Evolutionary conservation across 2,113 vertebrate species (phyloP).

Genomic region (Nothobranchius furzeri): DNA sequence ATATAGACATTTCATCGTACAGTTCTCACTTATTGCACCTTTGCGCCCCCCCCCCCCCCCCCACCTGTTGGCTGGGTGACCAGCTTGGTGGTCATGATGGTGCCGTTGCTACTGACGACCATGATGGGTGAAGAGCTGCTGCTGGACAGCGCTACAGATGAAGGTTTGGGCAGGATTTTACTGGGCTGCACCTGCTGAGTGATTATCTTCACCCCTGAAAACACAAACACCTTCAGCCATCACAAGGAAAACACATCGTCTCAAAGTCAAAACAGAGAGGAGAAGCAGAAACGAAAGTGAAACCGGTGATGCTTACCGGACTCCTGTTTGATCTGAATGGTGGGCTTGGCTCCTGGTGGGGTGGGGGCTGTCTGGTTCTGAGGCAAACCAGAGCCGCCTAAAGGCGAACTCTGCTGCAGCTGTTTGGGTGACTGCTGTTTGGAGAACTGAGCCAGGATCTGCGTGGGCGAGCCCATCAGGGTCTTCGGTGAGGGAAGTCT

Average conservation of each 20-base stretch:
- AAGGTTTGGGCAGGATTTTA: slow-evolving; percentile 98
- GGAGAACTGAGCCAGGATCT: slow-evolving; percentile 94
- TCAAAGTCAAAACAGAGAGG: not conserved
- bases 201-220: slow-evolving; percentile 96
- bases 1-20: too few relatives aligned
- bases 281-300: not conserved
- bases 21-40: too few relatives aligned
- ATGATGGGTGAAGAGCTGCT: slow-evolving; percentile 96
- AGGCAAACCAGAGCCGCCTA: slow-evolving; percentile 66
- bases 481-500: slow-evolving; percentile 94
- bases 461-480: slow-evolving; percentile 86
- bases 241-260: not conserved
- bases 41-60: not conserved
- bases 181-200: slow-evolving; percentile 98
- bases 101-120: slow-evolving; percentile 99
- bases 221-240: not conserved
- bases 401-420: slow-evolving; percentile 74
- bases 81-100: slow-evolving; percentile 98
- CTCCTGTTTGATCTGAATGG: slow-evolving; percentile 99
- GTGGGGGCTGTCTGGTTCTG: slow-evolving; percentile 77
- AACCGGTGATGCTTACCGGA: slow-evolving; percentile 79
- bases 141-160: slow-evolving; percentile 88
- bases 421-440: slow-evolving; percentile 91
- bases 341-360: slow-evolving; percentile 87
- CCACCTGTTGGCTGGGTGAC: slow-evolving; percentile 94